phyloP scores from a whole-genome alignment of 2,113 vertebrate species.

The Leptodactylus fuscus region DNA sequence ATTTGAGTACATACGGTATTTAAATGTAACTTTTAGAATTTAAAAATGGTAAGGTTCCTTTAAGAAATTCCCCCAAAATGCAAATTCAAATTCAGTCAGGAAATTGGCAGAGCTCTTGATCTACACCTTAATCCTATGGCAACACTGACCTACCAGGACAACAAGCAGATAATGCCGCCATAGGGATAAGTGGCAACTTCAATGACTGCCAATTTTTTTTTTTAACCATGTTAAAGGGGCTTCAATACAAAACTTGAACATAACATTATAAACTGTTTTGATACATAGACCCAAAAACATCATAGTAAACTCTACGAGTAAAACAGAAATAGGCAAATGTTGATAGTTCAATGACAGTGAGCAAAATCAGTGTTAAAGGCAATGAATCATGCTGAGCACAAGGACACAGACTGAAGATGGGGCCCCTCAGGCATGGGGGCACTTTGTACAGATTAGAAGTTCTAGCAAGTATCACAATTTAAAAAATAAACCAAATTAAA shows the following conservation, averaged over 20 bases:
- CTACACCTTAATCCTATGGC: background rate
- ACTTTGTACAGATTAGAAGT: background rate
- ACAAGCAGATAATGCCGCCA: background rate
- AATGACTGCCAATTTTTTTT: background rate
- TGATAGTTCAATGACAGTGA: conserved; percentile 3
- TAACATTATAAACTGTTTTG: background rate
- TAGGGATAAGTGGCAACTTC: background rate
- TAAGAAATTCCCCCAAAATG: too few relatives aligned
- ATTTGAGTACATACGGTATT: too few relatives aligned
- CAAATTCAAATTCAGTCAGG: too few relatives aligned
- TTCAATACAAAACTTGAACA: background rate
- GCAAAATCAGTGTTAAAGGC: conserved; percentile 8
- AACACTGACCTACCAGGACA: background rate
- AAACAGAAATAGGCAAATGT: background rate
- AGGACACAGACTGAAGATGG: background rate
- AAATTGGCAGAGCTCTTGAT: background rate
- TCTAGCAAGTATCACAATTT: background rate
- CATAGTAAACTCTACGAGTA: background rate
- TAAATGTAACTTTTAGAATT: too few relatives aligned
- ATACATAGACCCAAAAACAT: conserved; percentile 45
- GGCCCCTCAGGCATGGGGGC: background rate
- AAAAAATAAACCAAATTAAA: conserved; percentile 13
- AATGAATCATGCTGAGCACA: conserved; percentile 17
- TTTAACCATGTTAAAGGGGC: background rate
- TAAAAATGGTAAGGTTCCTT: too few relatives aligned